phyloP scores from a whole-genome alignment of 2,797 vertebrate species.

The Anguilla anguilla region DNA sequence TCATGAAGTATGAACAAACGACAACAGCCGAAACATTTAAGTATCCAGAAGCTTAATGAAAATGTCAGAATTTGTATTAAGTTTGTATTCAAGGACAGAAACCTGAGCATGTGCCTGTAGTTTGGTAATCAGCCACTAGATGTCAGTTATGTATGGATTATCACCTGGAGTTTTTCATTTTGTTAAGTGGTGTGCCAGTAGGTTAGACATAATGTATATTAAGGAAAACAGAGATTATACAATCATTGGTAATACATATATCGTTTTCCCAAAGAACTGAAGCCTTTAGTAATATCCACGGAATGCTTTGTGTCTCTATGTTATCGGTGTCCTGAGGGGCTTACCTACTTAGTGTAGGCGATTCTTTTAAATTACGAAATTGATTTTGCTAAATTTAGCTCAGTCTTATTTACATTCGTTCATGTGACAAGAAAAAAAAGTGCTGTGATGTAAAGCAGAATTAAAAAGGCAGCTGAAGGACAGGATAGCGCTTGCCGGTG shows the following conservation, averaged over 20 bases:
- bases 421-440: background rate
- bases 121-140: constrained; percentile 71
- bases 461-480: background rate
- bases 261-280: no score
- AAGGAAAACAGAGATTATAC: background rate
- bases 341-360: no score
- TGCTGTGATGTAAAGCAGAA: background rate
- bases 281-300: no score
- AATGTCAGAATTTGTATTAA: background rate
- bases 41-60: background rate
- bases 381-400: background rate
- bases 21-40: no score
- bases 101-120: constrained; percentile 69
- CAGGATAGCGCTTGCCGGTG: background rate
- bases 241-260: no score
- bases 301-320: no score
- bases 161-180: background rate
- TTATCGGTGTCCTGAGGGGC: no score
- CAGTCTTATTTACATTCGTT: background rate
- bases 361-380: no score
- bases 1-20: no score
- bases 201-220: background rate
- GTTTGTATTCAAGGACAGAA: background rate
- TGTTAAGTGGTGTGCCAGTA: background rate
- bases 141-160: constrained; percentile 69